Conservation (phyloP, 2,888 invertebrate species). For the Aethes cnicana region DNA sequence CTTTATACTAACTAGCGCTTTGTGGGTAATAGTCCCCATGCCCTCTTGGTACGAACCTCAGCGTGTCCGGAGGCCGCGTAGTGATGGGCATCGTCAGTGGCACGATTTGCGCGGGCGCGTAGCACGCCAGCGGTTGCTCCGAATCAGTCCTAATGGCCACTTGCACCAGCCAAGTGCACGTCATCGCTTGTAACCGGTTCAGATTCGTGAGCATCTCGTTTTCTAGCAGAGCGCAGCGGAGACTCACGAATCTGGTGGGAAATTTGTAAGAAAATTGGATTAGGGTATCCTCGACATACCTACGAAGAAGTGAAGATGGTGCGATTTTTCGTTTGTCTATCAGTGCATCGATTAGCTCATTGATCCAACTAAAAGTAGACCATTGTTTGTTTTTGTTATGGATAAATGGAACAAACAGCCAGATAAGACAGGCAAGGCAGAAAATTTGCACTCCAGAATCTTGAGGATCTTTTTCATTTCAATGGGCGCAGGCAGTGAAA, state of each 20-base stretch:
- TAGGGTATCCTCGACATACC: too few species aligned
- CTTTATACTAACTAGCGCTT: too few species aligned
- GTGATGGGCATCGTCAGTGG: conserved; percentile 85
- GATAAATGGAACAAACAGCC: neutral
- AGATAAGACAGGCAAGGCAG: too few species aligned
- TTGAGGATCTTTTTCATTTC: too few species aligned
- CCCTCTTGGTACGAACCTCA: conserved; percentile 83
- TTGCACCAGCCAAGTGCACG: conserved; percentile 93
- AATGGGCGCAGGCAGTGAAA: too few species aligned
- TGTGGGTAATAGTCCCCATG: too few species aligned
- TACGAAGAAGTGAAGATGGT: too few species aligned
- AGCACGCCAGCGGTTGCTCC: conserved; percentile 63
- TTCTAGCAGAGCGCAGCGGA: conserved; percentile 89
- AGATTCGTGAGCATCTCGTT: conserved; percentile 87
- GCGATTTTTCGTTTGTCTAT: too few species aligned
- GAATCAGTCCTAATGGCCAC: conserved; percentile 83
- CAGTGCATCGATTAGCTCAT: too few species aligned
- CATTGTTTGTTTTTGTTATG: neutral
- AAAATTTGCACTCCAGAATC: too few species aligned
- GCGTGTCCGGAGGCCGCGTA: conserved; percentile 84
- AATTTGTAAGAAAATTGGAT: too few species aligned
- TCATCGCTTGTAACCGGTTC: conserved; percentile 89
- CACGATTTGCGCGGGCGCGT: conserved; percentile 83
- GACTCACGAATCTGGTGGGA: conserved; percentile 84
- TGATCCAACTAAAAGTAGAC: too few species aligned